Evolutionary conservation across 2,888 invertebrate genomes (phyloP).

Genomic region (Ophion slaviceki): DNA sequence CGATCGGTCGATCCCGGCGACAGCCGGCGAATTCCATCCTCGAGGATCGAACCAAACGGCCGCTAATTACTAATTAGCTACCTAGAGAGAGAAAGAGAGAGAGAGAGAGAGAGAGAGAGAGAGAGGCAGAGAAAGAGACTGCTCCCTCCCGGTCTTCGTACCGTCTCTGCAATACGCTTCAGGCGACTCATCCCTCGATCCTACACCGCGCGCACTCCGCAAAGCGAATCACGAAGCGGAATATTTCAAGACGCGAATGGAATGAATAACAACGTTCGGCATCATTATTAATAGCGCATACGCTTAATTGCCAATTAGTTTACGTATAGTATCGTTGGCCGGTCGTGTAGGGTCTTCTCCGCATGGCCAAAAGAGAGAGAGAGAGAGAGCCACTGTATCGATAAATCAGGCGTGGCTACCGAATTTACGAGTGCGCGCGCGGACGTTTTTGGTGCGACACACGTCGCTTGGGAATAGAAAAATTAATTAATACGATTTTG

Average conservation of each 20-base stretch:
- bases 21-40: slow-evolving; percentile 66
- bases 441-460: too few relatives aligned
- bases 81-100: slow-evolving; percentile 58
- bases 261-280: slow-evolving; percentile 63
- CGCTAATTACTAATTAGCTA: slow-evolving; percentile 69
- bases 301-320: slow-evolving; percentile 67
- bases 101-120: slow-evolving; percentile 53
- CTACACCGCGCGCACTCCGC: slow-evolving; percentile 23
- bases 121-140: slow-evolving; percentile 40
- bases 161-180: background rate
- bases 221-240: slow-evolving; percentile 66
- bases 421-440: too few relatives aligned
- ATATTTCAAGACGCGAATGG: slow-evolving; percentile 61
- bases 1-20: slow-evolving; percentile 65
- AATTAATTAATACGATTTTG: background rate
- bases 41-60: slow-evolving; percentile 64
- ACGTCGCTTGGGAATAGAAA: background rate
- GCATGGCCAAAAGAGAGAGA: too few relatives aligned
- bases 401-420: too few relatives aligned
- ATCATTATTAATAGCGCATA: slow-evolving; percentile 67
- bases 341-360: too few relatives aligned
- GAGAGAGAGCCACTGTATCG: too few relatives aligned
- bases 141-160: slow-evolving; percentile 3
- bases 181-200: slow-evolving; percentile 14
- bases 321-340: slow-evolving; percentile 30